Percentiles rank a stretch among this genome's conserved stretches.
Conservation (phyloP, 2,113 vertebrate genomes). For the cat (Felis catus) region F.catus_Fca126_mat1.0 CM031417.1:63377001-63377500, state of each 20-base stretch:
- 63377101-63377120: too few relatives aligned
- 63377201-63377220: too few relatives aligned
- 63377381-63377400: background rate
- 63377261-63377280: too few relatives aligned
- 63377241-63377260: too few relatives aligned
- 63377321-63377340: background rate
- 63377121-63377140: too few relatives aligned
- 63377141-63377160: too few relatives aligned
- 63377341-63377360: background rate
- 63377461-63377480: background rate
- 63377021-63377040: background rate
- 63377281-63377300: too few relatives aligned
- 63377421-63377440: background rate
- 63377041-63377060: background rate
- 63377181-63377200: too few relatives aligned
- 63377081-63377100: too few relatives aligned
- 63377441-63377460: background rate
- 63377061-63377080: background rate
- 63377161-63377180: too few relatives aligned
- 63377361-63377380: background rate
- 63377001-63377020: background rate
- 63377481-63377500: background rate
- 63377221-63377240: too few relatives aligned
- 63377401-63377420: background rate
- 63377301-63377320: background rate